These are phyloP conservation scores for Trematocara zebra DNA, from an alignment of 2,113 vertebrate species.

Conservation along the genomic window DNA sequence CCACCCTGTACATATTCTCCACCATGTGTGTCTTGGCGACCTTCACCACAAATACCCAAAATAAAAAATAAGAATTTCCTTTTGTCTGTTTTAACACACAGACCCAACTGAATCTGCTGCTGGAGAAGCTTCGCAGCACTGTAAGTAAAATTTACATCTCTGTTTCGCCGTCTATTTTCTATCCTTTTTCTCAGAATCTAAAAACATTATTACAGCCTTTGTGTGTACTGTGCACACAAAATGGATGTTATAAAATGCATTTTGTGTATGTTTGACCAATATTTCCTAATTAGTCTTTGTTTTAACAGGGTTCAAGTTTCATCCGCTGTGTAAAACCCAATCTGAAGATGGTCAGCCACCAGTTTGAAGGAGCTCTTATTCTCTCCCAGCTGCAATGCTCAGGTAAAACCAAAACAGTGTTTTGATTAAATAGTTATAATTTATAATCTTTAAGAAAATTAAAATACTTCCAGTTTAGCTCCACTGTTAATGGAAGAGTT, in stretches of 20 bases:
- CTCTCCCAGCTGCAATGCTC: conserved; percentile 98
- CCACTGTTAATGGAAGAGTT: neutral
- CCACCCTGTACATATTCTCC: neutral
- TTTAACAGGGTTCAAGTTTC: conserved; percentile 89
- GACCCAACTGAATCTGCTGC: conserved; percentile 93
- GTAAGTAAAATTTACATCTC: conserved; percentile 75
- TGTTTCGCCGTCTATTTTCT: neutral
- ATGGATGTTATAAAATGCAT: neutral
- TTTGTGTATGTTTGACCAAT: neutral
- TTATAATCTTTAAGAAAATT: neutral
- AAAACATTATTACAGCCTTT: neutral
- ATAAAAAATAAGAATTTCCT: neutral
- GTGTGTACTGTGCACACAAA: neutral
- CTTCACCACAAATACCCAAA: neutral
- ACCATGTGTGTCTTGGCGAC: neutral
- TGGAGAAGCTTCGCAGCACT: conserved; percentile 95
- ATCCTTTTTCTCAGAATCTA: neutral
- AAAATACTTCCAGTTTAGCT: neutral
- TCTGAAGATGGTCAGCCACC: conserved; percentile 96
- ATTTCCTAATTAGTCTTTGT: neutral
- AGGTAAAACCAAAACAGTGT: conserved; percentile 67
- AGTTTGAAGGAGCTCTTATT: conserved; percentile 96
- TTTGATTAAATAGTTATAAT: neutral
- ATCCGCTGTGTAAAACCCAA: conserved; percentile 98
- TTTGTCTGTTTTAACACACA: conserved; percentile 61